Evolutionary conservation across 2,113 vertebrate genomes (phyloP).

Genomic region (Ailurus styani): DNA sequence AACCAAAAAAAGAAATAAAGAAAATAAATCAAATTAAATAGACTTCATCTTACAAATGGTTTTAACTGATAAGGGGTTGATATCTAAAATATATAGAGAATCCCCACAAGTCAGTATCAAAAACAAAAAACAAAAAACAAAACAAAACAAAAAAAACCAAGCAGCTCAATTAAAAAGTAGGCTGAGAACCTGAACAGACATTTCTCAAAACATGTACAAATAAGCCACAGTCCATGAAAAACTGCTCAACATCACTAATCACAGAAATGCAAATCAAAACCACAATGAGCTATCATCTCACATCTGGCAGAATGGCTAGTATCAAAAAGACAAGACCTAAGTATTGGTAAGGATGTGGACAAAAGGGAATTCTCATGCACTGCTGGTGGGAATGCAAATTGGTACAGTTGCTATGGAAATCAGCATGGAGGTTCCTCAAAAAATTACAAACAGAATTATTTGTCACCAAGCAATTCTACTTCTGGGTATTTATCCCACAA

Average conservation of each 20-base stretch:
- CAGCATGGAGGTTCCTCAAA: neutral
- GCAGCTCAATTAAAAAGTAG: neutral
- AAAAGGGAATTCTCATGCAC: neutral
- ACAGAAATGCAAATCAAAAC: neutral
- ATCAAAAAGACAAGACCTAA: neutral
- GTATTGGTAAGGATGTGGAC: neutral
- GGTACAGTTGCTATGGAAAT: neutral
- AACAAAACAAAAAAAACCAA: too few species aligned
- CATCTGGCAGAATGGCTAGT: neutral
- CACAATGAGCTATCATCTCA: neutral
- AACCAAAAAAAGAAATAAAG: neutral
- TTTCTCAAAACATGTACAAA: neutral
- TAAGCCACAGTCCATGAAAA: neutral
- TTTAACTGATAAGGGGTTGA: neutral
- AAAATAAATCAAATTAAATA: neutral
- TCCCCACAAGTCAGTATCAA: neutral
- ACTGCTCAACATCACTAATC: neutral
- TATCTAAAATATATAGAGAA: neutral
- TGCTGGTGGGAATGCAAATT: neutral
- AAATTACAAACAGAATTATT: neutral
- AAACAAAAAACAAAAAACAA: too few species aligned
- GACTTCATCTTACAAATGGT: neutral
- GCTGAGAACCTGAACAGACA: neutral
- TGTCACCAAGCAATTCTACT: neutral
- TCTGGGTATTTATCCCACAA: neutral